Percentiles rank a stretch among this genome's conserved stretches.
phyloP scores from a whole-genome alignment of 1,140 invertebrate genomes.

The Meloidogyne exigua region DNA sequence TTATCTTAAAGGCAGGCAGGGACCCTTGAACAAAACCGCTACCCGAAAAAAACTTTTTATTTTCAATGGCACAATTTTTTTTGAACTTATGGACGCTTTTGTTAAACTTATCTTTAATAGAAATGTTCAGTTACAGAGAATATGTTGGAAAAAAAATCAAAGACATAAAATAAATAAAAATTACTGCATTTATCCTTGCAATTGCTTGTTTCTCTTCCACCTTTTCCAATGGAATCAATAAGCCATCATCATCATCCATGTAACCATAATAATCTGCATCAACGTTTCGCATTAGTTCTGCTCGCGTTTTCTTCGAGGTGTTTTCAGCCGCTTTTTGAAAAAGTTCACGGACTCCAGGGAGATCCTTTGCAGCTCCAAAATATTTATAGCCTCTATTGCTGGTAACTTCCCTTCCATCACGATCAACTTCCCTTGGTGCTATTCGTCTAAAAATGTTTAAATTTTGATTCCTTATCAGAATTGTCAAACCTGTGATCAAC shows the following conservation, averaged over 20 bases:
- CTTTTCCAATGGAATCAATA: constrained; percentile 82
- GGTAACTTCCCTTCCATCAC: constrained; percentile 80
- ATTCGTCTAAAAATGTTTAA: constrained; percentile 43
- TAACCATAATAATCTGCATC: constrained; percentile 88
- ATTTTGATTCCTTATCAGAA: constrained; percentile 22
- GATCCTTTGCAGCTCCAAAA: constrained; percentile 96
- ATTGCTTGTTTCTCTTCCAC: constrained; percentile 52
- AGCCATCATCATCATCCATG: constrained; percentile 93
- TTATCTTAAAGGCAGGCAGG: no score
- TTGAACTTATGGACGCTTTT: no score
- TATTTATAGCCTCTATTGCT: constrained; percentile 98
- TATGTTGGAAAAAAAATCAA: no score
- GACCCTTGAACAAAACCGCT: no score
- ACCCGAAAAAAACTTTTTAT: no score
- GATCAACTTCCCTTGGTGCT: constrained; percentile 57
- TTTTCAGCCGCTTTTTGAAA: constrained; percentile 77
- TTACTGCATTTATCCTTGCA: constrained; percentile 34
- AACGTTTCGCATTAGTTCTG: constrained; percentile 89
- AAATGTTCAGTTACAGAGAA: no score
- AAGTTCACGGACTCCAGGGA: constrained; percentile 92
- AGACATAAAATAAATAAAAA: constrained; percentile 26
- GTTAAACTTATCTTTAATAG: no score
- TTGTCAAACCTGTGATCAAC: constrained; percentile 75
- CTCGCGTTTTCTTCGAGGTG: constrained; percentile 82
- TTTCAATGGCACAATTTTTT: no score